Evolutionary conservation across 2,888 invertebrate genomes (phyloP).

Genomic region (Amphipoea oculea): DNA sequence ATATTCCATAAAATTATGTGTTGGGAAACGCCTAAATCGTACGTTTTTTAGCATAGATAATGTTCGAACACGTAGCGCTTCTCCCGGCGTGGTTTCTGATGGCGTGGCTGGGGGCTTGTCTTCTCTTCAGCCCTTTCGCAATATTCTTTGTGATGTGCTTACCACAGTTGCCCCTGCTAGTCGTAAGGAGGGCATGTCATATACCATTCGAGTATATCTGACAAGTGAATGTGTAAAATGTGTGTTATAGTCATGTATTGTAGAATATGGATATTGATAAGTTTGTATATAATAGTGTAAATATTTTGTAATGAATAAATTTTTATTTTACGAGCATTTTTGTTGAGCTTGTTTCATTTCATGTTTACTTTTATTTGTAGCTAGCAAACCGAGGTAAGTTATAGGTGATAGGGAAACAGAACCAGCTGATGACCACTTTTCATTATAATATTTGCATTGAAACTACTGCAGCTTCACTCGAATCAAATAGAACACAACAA

Average conservation of each 20-base stretch:
- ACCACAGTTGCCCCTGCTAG: conserved; percentile 93
- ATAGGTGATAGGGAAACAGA: neutral
- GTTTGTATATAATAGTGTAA: conserved; percentile 74
- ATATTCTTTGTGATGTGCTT: conserved; percentile 92
- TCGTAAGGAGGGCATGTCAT: conserved; percentile 92
- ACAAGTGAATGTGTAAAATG: conserved; percentile 66
- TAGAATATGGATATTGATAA: conserved; percentile 62
- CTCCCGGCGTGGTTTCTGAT: conserved; percentile 91
- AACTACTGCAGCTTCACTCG: neutral
- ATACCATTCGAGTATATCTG: conserved; percentile 92
- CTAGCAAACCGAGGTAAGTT: neutral
- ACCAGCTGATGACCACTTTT: neutral
- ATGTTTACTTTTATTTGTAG: neutral
- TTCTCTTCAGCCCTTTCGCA: conserved; percentile 92
- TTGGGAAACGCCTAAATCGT: conserved; percentile 69
- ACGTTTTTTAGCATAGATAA: conserved; percentile 71
- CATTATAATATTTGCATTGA: neutral
- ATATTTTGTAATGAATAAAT: conserved; percentile 73
- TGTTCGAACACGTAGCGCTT: conserved; percentile 85
- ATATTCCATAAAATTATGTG: conserved; percentile 77
- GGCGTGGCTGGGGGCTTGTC: conserved; percentile 91
- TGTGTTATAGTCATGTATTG: conserved; percentile 67
- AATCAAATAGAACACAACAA: neutral
- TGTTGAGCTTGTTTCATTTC: conserved; percentile 34
- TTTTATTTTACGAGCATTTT: conserved; percentile 55